Base-by-base conservation (phyloP, 2,888 invertebrate genomes). In the Heteromyza rotundicornis region DNA sequence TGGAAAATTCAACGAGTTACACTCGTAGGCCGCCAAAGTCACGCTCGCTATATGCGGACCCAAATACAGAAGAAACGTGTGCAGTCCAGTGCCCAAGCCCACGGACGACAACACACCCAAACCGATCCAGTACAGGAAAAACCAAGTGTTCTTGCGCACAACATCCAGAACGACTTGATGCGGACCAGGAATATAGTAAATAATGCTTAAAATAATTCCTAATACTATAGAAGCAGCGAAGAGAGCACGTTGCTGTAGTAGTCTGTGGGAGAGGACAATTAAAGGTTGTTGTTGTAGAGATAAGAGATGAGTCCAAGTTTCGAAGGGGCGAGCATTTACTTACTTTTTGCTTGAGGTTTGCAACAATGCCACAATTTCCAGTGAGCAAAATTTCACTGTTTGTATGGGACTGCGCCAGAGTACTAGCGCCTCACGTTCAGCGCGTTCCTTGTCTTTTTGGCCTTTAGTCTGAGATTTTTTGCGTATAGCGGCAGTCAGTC, bases 1-100 rank as follows among this genome's bases (percentile, higher is more conserved):
- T 0, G 98, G 99, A 82, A 99, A 99, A 84, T 97, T 90, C 35
- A 98, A 87, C 22, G 92, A 89, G 54, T 93, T 92, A 82, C 99
- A 99, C 84, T 99, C 98, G 82, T 97, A 98, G 0, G 97, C 99
- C 16, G 99, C 99, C 78, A 99, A 86, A 2, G 99, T 99, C 49
- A 99, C 99, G 61, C 94, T 89, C 62, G 98, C 98, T 85, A 99
- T 99, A 81, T 98, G 98, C 27, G 99, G 99, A n/a, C 99, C 99
- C 79, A 99, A 86, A 84, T 99, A 99, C 64, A 99, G 86, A 57
- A 99, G 88, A 86, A 99, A 99, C 64, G 99, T 99, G 84, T 99
- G 99, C 59, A 99, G 88, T 1, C 99, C 99, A 0, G 98, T 98
- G 44, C 99, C 99, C 57, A 99, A 87, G 0, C 99, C 99, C 60